Percentiles rank a stretch among this genome's conserved stretches.
These are phyloP conservation scores for Atta cephalotes DNA, from an alignment of 1,140 invertebrate genomes.

Conservation along the genomic window DNA sequence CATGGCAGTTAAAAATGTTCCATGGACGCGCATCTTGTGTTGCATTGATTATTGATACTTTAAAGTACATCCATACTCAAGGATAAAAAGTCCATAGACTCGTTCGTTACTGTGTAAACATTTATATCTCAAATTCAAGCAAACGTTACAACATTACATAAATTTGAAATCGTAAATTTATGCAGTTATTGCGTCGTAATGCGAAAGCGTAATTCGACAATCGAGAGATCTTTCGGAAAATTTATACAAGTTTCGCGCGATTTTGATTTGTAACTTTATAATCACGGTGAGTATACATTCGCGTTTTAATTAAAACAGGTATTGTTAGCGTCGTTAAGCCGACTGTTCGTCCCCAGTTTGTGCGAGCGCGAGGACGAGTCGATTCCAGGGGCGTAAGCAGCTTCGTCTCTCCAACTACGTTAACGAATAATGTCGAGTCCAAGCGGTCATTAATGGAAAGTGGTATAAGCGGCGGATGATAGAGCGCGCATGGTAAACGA, in stretches of 20 bases:
- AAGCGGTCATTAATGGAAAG: slow-evolving; percentile 66
- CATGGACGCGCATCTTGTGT: not conserved
- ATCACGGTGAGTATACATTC: not conserved
- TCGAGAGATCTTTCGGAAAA: not conserved
- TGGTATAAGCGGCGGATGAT: slow-evolving; percentile 53
- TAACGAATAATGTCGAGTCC: slow-evolving; percentile 65
- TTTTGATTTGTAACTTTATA: slow-evolving; percentile 40
- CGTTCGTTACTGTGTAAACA: not conserved
- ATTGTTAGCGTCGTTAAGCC: slow-evolving; percentile 52
- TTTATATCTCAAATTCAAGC: not conserved
- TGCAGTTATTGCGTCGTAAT: not conserved
- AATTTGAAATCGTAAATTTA: slow-evolving; percentile 24
- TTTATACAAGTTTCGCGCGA: not conserved
- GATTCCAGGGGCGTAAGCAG: slow-evolving; percentile 43
- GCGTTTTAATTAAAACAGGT: slow-evolving; percentile 41
- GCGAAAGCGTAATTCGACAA: not conserved
- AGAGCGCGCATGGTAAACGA: slow-evolving; percentile 52
- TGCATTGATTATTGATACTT: not conserved
- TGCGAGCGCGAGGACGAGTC: slow-evolving; percentile 18
- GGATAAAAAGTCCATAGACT: not conserved
- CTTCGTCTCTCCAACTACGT: slow-evolving; percentile 48
- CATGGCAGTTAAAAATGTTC: slow-evolving; percentile 40
- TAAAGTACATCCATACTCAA: not conserved
- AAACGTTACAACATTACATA: not conserved
- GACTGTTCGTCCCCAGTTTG: slow-evolving; percentile 45